Base-by-base conservation (phyloP, 2,797 vertebrate species). In the Arctocebus calabarensis region DNA sequence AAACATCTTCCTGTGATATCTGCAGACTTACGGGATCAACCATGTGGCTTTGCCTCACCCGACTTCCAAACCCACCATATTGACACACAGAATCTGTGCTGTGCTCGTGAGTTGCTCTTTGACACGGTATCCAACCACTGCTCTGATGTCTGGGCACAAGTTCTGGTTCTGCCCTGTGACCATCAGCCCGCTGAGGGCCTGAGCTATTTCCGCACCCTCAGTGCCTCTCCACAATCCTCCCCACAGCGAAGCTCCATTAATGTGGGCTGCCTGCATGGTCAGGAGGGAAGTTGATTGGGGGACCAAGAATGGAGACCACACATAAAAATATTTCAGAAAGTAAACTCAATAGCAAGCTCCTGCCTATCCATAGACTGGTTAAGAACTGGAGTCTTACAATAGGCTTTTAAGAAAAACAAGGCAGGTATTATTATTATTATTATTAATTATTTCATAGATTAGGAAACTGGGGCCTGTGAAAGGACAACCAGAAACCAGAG, bases 351-450 rank as follows among this genome's bases (percentile, higher is more conserved):
- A n/a, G 20, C 34, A 66, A 48, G 71, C 3, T 64, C 57, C 48
- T 85, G 5, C 62, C 27, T 70, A 91, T 73, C 61, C 34, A 61
- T 3, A 61, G 10, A 64, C 48, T 57, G 1, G 1, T n/a, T 70
- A 91, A 66, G 81, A 94, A 66, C 13, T 37, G 3, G 29, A 77
- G 64, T 52, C 52, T 83, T 79, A 71, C 1, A 68, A 85, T 17
- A 25, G 45, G 23, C 45, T 45, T 19, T 66, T 81, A 66, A 82
- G 79, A 87, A 96, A 95, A 94, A 89, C 5, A 71, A 11, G 9
- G 5, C 16, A 66, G 71, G n/a, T 81, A 17, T 82, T 29, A 59
- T 37, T 57, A 87, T 43, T n/a, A n/a, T n/a, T n/a, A n/a, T n/a
- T n/a, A n/a, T n/a, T n/a, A n/a, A n/a, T n/a, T n/a, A n/a, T n/a